Percentiles rank a stretch among this genome's conserved stretches.
Evolutionary conservation across 2,113 vertebrate genomes (phyloP).

Genomic region (Xiphophorus couchianus): DNA sequence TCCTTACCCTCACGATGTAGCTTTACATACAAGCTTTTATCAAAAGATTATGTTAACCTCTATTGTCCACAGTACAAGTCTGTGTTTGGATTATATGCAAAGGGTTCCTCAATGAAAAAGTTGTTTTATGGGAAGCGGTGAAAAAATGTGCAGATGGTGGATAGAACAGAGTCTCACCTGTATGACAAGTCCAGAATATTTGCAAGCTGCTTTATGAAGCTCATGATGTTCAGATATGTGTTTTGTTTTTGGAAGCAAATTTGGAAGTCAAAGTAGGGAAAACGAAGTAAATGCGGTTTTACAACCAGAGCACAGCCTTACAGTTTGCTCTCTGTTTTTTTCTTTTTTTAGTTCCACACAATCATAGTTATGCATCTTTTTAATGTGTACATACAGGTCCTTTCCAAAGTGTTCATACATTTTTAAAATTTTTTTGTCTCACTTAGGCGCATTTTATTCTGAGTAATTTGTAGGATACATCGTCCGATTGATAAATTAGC

Average conservation of each 20-base stretch:
- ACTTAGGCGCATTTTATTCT: no score
- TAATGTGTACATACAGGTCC: no score
- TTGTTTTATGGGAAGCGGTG: no score
- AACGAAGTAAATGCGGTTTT: neutral
- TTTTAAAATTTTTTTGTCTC: neutral
- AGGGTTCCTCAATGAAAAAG: no score
- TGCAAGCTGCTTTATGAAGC: neutral
- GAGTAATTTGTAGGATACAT: no score
- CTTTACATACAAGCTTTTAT: no score
- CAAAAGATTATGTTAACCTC: no score
- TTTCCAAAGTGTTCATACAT: no score
- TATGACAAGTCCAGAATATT: neutral
- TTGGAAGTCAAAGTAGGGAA: neutral
- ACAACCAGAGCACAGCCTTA: neutral
- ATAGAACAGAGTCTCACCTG: neutral
- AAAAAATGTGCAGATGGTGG: neutral
- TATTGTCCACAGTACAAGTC: neutral
- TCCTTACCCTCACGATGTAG: no score
- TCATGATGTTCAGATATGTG: neutral
- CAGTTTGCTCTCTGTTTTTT: neutral
- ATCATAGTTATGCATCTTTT: no score
- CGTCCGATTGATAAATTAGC: no score
- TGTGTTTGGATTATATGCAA: neutral
- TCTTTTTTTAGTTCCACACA: neutral
- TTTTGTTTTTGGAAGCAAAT: no score